phyloP scores from a whole-genome alignment of 2,888 invertebrate species.

The Crocallis elinguaria region DNA sequence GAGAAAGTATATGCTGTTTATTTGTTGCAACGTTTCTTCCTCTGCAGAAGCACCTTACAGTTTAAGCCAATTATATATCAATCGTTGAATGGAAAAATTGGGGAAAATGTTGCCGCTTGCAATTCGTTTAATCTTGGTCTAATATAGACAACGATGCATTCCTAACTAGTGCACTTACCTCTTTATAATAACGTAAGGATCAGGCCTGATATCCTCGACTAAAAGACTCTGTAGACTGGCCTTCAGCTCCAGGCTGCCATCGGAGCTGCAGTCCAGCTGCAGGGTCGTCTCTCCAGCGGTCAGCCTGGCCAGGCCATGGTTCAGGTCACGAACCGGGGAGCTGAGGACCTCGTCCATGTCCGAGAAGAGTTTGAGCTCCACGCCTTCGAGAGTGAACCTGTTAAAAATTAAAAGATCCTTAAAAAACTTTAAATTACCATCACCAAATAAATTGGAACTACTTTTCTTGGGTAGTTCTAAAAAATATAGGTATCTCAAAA shows the following conservation, averaged over 20 bases:
- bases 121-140: too few species aligned
- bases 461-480: too few species aligned
- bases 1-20: too few species aligned
- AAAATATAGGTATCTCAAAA: too few species aligned
- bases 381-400: conserved; percentile 88
- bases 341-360: conserved; percentile 90
- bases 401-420: not conserved
- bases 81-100: too few species aligned
- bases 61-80: too few species aligned
- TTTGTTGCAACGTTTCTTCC: too few species aligned
- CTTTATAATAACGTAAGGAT: conserved; percentile 84
- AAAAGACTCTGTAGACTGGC: conserved; percentile 88
- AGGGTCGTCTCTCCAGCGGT: conserved; percentile 88
- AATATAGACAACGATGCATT: not conserved
- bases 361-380: conserved; percentile 88
- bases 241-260: conserved; percentile 88
- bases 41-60: too few species aligned
- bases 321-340: conserved; percentile 89
- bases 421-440: not conserved
- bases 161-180: conserved; percentile 66
- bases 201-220: conserved; percentile 90
- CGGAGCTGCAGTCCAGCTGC: conserved; percentile 87
- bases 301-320: conserved; percentile 88
- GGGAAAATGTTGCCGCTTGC: too few species aligned
- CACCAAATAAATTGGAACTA: too few species aligned